Evolutionary conservation across 1,140 invertebrate genomes (phyloP).

Genomic region (Procambarus clarkii): DNA sequence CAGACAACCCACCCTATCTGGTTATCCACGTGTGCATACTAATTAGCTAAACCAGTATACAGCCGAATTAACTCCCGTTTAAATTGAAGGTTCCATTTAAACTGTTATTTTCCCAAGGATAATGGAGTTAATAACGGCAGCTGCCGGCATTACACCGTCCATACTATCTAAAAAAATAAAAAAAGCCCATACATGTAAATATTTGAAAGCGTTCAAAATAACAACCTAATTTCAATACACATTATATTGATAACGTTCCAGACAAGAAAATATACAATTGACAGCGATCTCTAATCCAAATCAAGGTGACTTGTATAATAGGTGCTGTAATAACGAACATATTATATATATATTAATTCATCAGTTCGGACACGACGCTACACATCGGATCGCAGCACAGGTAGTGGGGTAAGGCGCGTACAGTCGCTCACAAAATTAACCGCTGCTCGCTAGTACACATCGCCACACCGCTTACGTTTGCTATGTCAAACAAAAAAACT

Average conservation of each 20-base stretch:
- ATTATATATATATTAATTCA: slow-evolving; percentile 55
- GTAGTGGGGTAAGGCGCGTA: slow-evolving; percentile 55
- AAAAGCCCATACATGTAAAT: too few species aligned
- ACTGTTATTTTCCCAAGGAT: neutral
- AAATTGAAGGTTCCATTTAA: neutral
- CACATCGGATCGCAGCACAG: slow-evolving; percentile 68
- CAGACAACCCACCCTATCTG: neutral
- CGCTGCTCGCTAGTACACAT: neutral
- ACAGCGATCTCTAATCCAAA: too few species aligned
- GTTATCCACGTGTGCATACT: neutral
- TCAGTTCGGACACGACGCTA: slow-evolving; percentile 59
- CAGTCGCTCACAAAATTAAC: slow-evolving; percentile 34
- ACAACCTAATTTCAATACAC: too few species aligned
- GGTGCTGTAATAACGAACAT: neutral
- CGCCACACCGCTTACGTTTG: too few species aligned
- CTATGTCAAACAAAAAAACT: too few species aligned
- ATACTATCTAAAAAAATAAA: too few species aligned
- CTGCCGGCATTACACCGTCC: neutral
- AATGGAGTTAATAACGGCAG: neutral
- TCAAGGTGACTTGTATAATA: too few species aligned
- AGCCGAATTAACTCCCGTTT: too few species aligned
- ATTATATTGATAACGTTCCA: too few species aligned
- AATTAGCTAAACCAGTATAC: neutral
- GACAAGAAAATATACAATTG: too few species aligned
- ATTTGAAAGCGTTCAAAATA: too few species aligned